Evolutionary conservation across 2,888 invertebrate species (phyloP).

Genomic region (Drosophila kokeensis): DNA sequence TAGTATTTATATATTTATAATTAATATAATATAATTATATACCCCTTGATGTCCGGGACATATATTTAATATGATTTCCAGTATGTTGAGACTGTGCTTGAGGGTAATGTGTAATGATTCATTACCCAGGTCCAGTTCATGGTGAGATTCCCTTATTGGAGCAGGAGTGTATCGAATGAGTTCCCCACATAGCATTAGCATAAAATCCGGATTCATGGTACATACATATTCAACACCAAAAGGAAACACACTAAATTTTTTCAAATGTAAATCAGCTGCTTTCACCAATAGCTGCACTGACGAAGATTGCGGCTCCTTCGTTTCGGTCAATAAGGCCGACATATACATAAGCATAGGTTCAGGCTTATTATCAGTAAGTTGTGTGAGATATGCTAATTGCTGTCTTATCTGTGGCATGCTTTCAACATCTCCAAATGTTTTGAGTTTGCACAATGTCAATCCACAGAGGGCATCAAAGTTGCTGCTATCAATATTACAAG

Average conservation of each 20-base stretch:
- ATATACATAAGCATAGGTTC: constrained; percentile 89
- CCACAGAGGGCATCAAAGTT: constrained; percentile 93
- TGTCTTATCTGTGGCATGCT: constrained; percentile 89
- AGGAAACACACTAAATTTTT: constrained; percentile 86
- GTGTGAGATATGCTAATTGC: constrained; percentile 94
- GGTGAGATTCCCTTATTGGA: constrained; percentile 85
- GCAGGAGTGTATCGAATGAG: constrained; percentile 91
- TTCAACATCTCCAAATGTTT: constrained; percentile 84
- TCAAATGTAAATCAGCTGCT: constrained; percentile 87
- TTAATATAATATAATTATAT: too few species aligned
- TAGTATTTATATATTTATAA: constrained; percentile 23
- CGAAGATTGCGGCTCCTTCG: constrained; percentile 84
- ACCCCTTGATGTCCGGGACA: constrained; percentile 90
- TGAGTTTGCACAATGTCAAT: constrained; percentile 92
- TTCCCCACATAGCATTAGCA: constrained; percentile 91
- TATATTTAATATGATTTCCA: constrained; percentile 90
- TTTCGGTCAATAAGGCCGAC: constrained; percentile 86
- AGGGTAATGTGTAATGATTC: constrained; percentile 86
- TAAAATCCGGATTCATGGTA: constrained; percentile 93
- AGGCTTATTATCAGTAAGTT: constrained; percentile 88
- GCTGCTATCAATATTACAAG: constrained; percentile 93
- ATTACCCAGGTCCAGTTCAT: constrained; percentile 81
- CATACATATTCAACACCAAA: constrained; percentile 91
- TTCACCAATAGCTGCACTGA: constrained; percentile 88
- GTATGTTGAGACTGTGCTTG: constrained; percentile 88